Conservation (phyloP, 2,888 invertebrate species). For the Hydroisotoma schaefferi region DNA sequence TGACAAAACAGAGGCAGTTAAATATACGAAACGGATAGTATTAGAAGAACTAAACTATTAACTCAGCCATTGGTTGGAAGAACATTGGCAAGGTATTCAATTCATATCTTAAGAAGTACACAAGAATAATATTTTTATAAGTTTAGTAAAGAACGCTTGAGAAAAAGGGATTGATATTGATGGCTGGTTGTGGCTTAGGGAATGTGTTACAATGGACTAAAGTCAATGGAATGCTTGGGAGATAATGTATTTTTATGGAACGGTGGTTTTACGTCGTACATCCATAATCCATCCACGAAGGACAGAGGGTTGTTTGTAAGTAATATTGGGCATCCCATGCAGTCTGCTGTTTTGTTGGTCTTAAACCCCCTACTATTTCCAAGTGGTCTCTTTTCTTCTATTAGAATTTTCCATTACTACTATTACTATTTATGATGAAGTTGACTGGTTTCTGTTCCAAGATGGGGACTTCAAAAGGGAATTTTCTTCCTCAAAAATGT, state of each 20-base stretch:
- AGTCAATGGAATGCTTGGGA: slow-evolving; percentile 43
- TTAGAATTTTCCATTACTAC: not conserved
- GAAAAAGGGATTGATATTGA: slow-evolving; percentile 35
- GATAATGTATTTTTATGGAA: slow-evolving; percentile 45
- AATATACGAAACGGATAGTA: too few relatives aligned
- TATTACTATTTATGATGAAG: slow-evolving; percentile 6
- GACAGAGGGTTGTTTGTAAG: not conserved
- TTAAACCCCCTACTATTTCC: slow-evolving; percentile 17
- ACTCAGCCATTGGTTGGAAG: too few relatives aligned
- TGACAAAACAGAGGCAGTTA: too few relatives aligned
- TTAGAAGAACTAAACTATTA: too few relatives aligned
- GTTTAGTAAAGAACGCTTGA: too few relatives aligned
- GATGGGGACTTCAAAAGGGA: slow-evolving; percentile 16
- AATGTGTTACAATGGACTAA: slow-evolving; percentile 40
- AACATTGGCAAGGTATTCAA: too few relatives aligned
- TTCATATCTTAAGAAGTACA: not conserved
- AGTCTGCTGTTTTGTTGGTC: slow-evolving; percentile 2
- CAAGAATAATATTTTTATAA: too few relatives aligned
- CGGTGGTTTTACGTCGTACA: slow-evolving; percentile 33
- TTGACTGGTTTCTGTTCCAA: too few relatives aligned
- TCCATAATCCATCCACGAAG: not conserved
- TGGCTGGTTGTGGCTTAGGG: slow-evolving; percentile 36
- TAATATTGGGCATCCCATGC: not conserved
- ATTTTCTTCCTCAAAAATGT: slow-evolving; percentile 27
- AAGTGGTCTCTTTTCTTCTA: slow-evolving; percentile 6